Conservation (phyloP, 2,113 vertebrate genomes). For the Crotalus tigris region DNA sequence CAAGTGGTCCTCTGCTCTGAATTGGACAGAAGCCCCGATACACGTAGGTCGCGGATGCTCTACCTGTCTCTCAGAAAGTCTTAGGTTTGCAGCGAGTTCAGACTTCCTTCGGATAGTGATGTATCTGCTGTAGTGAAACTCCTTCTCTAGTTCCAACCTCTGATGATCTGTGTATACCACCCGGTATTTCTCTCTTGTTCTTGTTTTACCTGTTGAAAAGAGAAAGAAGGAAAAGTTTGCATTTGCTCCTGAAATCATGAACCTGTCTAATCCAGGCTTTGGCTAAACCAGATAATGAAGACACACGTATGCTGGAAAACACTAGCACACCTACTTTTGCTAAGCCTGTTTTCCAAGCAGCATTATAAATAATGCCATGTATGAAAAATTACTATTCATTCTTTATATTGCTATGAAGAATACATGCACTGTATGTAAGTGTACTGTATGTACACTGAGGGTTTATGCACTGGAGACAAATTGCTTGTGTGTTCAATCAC, state of each 20-base stretch:
- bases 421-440: not conserved
- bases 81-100: constrained; percentile 90
- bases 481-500: not conserved
- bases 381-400: not conserved
- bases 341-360: not conserved
- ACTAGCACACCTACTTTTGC: not conserved
- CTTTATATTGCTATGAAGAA: no score
- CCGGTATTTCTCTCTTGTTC: constrained; percentile 97
- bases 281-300: not conserved
- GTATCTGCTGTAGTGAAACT: constrained; percentile 97
- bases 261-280: not conserved
- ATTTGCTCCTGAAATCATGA: not conserved
- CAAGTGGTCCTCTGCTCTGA: not conserved
- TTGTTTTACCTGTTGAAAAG: constrained; percentile 88
- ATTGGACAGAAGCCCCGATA: constrained; percentile 29
- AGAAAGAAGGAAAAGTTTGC: constrained; percentile 38
- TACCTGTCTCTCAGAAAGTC: constrained; percentile 98
- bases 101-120: constrained; percentile 96
- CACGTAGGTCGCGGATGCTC: constrained; percentile 37
- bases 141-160: constrained; percentile 94
- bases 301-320: not conserved
- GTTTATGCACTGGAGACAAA: not conserved
- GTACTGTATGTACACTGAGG: not conserved
- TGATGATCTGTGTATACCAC: constrained; percentile 97
- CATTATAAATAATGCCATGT: not conserved